Conservation (phyloP, 2,797 vertebrate species). For the Erpetoichthys calabaricus region DNA sequence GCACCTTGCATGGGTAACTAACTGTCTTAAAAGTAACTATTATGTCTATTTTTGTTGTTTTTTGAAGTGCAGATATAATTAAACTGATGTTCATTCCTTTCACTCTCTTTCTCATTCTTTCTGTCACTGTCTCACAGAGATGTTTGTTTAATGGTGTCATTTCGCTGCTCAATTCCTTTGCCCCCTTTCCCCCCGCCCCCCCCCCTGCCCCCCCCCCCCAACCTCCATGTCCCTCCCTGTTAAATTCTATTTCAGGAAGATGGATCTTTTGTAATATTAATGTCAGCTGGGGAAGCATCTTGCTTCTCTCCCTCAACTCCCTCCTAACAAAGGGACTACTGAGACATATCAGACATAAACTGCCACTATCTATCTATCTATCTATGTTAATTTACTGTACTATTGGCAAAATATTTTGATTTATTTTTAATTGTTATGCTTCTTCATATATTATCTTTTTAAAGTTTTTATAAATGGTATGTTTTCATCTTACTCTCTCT, state of each 20-base stretch:
- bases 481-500: too few species aligned
- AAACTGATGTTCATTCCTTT: not conserved
- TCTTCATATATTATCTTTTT: too few species aligned
- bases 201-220: constrained; percentile 30
- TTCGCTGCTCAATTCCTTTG: constrained; percentile 10
- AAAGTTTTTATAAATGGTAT: too few species aligned
- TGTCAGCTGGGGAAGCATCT: constrained; percentile 54
- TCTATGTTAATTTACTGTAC: constrained; percentile 1
- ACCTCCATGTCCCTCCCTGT: constrained; percentile 52
- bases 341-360: not conserved
- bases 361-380: constrained; percentile 3
- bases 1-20: too few species aligned
- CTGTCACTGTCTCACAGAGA: constrained; percentile 4
- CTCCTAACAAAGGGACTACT: constrained; percentile 47
- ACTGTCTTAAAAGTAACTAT: too few species aligned
- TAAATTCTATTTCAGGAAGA: constrained; percentile 62
- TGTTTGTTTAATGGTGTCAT: too few species aligned
- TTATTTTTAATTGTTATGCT: too few species aligned
- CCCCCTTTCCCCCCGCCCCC: constrained; percentile 41
- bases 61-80: too few species aligned
- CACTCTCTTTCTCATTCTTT: not conserved
- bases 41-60: too few species aligned
- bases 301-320: constrained; percentile 43
- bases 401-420: too few species aligned
- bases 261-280: constrained; percentile 62